These are phyloP conservation scores for Hylia prasina DNA, from an alignment of 2,113 vertebrate genomes.

Conservation along the genomic window DNA sequence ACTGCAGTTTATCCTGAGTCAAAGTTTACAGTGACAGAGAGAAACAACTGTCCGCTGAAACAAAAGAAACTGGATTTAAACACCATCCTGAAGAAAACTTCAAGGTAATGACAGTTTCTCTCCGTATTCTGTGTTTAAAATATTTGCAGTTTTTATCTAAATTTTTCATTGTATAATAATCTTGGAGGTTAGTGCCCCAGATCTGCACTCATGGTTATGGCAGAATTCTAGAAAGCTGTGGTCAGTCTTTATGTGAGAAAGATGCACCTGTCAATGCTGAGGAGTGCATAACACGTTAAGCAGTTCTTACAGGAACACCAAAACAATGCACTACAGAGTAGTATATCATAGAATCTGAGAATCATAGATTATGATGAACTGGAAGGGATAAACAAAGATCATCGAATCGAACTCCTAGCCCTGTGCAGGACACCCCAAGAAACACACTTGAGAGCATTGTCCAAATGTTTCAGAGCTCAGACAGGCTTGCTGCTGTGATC, in stretches of 20 bases:
- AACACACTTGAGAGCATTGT: not conserved
- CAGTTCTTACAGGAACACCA: not conserved
- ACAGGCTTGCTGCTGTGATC: not conserved
- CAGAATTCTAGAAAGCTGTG: not conserved
- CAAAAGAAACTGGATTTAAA: not conserved
- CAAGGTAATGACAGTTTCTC: not conserved
- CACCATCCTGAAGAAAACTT: not conserved
- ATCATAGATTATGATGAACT: not conserved
- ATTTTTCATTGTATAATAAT: not conserved
- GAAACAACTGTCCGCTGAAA: not conserved
- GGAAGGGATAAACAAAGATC: not conserved
- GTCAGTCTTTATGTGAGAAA: not conserved
- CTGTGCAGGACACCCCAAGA: not conserved
- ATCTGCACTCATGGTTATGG: not conserved
- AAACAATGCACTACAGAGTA: not conserved
- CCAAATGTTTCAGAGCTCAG: not conserved
- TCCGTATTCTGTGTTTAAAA: not conserved
- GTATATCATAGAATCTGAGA: not conserved
- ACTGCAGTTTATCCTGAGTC: not conserved
- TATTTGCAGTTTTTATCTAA: not conserved
- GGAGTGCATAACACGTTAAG: not conserved
- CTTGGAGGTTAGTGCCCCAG: not conserved
- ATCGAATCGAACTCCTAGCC: fast-evolving
- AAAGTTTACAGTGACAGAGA: not conserved
- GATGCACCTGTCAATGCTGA: not conserved